Evolutionary conservation across 2,888 invertebrate species (phyloP), one percentile per base, ranked within the genome.

Genomic region (Apantesis nais): DNA sequence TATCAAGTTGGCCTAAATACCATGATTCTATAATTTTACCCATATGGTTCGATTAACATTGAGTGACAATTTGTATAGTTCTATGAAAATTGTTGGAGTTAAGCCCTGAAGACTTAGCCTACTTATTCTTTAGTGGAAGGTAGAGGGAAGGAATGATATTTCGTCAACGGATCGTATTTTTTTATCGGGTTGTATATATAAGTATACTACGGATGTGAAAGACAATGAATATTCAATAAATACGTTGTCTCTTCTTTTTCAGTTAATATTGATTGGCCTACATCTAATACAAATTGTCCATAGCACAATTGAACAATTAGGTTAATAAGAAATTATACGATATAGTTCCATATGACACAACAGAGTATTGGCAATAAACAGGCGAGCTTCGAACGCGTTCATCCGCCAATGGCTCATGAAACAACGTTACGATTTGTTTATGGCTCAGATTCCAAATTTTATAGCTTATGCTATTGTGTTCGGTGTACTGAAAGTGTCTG

Each of bases 341-440:
- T 34, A 52, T 66, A n/a, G 66, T 37, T 65, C 25, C 48, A 52
- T 66, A 58, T 63, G 55, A 70, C 66, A 70, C 48, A 58, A 34
- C 55, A 63, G 61, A 37, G 62, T 41, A 48, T 63, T 29, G 58
- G 62, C 66, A 34, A 22, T 70, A 67, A 70, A 62, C 29, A 34
- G 55, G 29, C 8, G n/a, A 25, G 25, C 37, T 37, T 41, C 41
- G 61, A 37, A 39, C 34, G 66, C 62, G 58, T 66, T 31, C 62
- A 44, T 37, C 71, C 62, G 52, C 64, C 74, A 64, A 68, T 70
- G 69, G 62, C 66, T 74, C 55, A 70, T 76, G 68, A 78, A 80
- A 60, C 65, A 62, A 71, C 61, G 52, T 79, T 74, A 83, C 75
- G 75, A 80, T 71, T 79, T 73, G 82, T 84, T 83, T 83, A 82